Evolutionary conservation across 1,140 invertebrate genomes (phyloP), one percentile per base, ranked within the genome.

Genomic region (Cydia strobilella): DNA sequence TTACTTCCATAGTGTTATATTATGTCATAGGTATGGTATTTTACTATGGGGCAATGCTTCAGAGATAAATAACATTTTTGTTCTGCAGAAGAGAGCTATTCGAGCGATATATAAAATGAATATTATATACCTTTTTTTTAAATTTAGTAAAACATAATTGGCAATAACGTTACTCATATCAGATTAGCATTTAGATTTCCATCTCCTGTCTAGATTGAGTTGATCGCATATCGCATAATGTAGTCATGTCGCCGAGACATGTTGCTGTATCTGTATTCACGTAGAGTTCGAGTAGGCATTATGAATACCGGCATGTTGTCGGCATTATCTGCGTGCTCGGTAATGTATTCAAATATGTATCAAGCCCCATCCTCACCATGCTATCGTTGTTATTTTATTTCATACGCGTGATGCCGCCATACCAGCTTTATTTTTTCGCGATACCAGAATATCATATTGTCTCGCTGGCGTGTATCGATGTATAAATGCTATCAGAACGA

Each of bases 311-410:
- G 77, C 82, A 86, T 88, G 85, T 87, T 80, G 83, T 78, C 80
- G 82, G 88, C 83, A 89, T 92, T 92, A 91, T 92, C 85, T 90
- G 84, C 86, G 87, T 89, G 85, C 85, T 87, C 84, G 76, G 90
- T 92, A 92, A 92, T 92, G 84, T 92, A 92, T 92, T 92, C 90
- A 92, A 92, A 92, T 91, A 91, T 90, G 90, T 92, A 91, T 90
- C 87, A 89, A 86, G 84, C 86, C 82, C 86, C 87, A 88, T 88
- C 86, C 89, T 86, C 89, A 87, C 83, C 86, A 81, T 86, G 84
- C 88, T 87, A 83, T 77, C 86, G 81, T 88, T 91, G 86, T 90
- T 92, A 91, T 90, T 91, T 92, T 92, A 90, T 90, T 90, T 89
- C 85, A 77, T 77, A 86, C 84, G 84, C 89, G 89, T 91, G 90